Base-by-base conservation (phyloP, 2,113 vertebrate species). In the Oostethus manadensis region DNA sequence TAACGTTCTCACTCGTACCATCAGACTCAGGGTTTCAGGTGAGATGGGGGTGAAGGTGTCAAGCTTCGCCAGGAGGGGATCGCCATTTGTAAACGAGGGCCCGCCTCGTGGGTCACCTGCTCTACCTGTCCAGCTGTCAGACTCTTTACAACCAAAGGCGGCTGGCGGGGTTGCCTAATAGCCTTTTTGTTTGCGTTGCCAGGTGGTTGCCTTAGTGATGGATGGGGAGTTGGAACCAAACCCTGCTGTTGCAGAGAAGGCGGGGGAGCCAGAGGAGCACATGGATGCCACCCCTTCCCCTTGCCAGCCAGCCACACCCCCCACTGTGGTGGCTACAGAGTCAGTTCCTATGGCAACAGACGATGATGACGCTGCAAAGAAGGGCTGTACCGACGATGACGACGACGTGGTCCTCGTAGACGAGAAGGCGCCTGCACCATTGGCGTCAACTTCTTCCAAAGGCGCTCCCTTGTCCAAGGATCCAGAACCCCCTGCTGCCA, bases 371-470 rank as follows among this genome's bases (percentile, higher is more conserved):
- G 51, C 73, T 67, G 53, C 78, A 59, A 74, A 74, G 62, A 67
- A 83, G 48, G 79, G 23, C 15, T 61, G 51, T 47, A 22, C 60
- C 18, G 81, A 85, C 78, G 84, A 88, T 51, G 91, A 91, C 1
- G 94, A 97, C 0, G 96, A 98, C 53, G 95, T 98, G 69, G 96
- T 98, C 65, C 92, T 99, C 60, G 93, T 98, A 66, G 93, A 93
- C 42, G 96, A 94, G 89, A 92, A 85, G 47, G 62, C 77, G 45
- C 56, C 69, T 14, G 63, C 77, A 59, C 67, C 78, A 58, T 60
- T 76, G 43, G 69, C 81, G 26, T 64, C 80, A 22, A 53, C 67
- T 55, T 42, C 69, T 23, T 44, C 73, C 63, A 58, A 69, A 20
- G 77, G 80, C 72, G 60, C 64, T 11, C 58, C 74, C 60, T 59